Conservation (phyloP, 1,140 invertebrate species). For the Asobara japonica region DNA sequence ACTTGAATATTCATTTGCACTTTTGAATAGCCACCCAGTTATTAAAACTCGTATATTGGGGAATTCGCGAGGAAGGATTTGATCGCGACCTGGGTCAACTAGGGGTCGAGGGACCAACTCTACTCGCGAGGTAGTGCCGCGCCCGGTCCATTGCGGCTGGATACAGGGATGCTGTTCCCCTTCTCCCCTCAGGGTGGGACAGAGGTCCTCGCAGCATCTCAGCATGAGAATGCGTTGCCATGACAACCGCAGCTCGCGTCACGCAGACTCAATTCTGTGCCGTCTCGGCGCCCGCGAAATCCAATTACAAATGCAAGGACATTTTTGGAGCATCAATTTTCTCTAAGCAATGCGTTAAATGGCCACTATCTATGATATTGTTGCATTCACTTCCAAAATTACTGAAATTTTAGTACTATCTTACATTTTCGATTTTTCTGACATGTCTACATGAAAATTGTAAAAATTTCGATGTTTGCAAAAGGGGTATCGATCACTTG, state of each 20-base stretch:
- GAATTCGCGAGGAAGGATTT: neutral
- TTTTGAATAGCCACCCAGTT: neutral
- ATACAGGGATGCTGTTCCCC: slow-evolving; percentile 45
- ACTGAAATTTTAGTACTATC: too few relatives aligned
- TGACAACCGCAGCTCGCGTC: neutral
- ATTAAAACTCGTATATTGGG: neutral
- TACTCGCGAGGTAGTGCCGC: slow-evolving; percentile 53
- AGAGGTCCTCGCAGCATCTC: slow-evolving; percentile 6
- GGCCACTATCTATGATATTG: too few relatives aligned
- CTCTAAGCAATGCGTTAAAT: too few relatives aligned
- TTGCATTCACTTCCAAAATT: too few relatives aligned
- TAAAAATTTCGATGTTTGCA: too few relatives aligned
- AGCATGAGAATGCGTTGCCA: neutral
- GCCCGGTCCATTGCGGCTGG: slow-evolving; percentile 46
- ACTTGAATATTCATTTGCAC: too few relatives aligned
- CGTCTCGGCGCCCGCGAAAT: neutral
- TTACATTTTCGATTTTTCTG: too few relatives aligned
- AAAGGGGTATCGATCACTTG: too few relatives aligned
- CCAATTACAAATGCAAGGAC: too few relatives aligned
- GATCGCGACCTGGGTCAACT: slow-evolving; percentile 55
- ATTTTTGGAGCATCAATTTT: too few relatives aligned
- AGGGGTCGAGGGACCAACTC: slow-evolving; percentile 45
- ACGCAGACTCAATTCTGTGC: neutral
- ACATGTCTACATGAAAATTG: too few relatives aligned
- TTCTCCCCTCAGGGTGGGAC: slow-evolving; percentile 42